Evolutionary conservation across 2,797 vertebrate species (phyloP), one percentile per base, ranked within the genome.

Genomic region (Perdix hodgsoniae): DNA sequence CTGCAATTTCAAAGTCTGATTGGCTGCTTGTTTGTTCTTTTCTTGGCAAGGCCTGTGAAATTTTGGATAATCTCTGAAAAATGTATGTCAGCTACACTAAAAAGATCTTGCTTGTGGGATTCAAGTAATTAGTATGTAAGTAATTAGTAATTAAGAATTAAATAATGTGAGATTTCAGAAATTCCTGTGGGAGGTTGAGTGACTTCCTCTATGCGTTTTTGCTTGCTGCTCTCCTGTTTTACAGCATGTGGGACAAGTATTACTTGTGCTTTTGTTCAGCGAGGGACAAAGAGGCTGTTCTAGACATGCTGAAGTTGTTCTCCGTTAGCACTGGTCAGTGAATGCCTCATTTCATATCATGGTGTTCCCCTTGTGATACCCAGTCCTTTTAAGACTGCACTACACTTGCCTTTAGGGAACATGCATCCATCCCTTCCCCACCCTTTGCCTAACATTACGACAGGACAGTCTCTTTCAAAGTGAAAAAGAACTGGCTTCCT

Each of bases 111-210:
- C 83, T 86, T 86, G 22, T 70, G 80, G 63, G 85, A 86, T 72
- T 93, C 39, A 50, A 74, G 61, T 65, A 80, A 85, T 85, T 89
- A 81, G 44, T 57, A 29, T 57, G 40, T 56, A 64, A 84, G 21
- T 77, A 79, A 91, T 94, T 73, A 70, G 80, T 66, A 86, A 92
- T 92, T 72, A 94, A 93, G 72, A 79, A 95, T 91, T 83, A 86
- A 92, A 76, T 63, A 87, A 54, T 61, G 10, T 74, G 47, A 81
- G 31, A 70, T 86, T 81, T 92, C 42, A 59, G n/a, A 66, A 86
- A 12, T 16, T 40, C 39, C 74, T 90, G 74, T 27, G 39, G 65
- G 81, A 93, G 76, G 9, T 35, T 72, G 49, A 61, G 27, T 31
- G 4, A 56, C 54, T 72, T 83, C 82, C 50, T n/a, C 29, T 18